Evolutionary conservation across 2,797 vertebrate genomes (phyloP), one percentile per base, ranked within the genome.

Genomic region (Setipinna tenuifilis): DNA sequence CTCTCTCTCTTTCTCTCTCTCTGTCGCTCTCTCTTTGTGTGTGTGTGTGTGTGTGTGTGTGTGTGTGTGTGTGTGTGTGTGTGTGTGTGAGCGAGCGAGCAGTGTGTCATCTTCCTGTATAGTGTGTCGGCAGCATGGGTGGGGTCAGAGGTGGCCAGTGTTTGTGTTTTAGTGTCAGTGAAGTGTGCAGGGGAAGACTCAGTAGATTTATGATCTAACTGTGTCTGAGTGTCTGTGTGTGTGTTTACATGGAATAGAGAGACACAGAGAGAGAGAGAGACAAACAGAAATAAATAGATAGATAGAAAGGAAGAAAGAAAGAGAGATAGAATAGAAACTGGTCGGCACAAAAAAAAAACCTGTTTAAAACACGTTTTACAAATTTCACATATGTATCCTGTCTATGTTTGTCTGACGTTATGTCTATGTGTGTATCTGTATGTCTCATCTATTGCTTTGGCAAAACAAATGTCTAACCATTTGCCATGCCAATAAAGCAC

Each of bases 121-220:
- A 21, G 71, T 78, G 71, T 85, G 86, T 81, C 87, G 86, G 86
- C 85, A 83, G 89, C 88, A 86, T 90, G 83, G 19, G 86, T 28
- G 83, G 88, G 93, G 92, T 93, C 86, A 91, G 89, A 92, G 93
- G 92, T 94, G 68, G 90, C 83, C 25, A 82, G 87, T 92, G 93
- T 94, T 93, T 94, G 93, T 93, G 92, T 94, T 94, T 93, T 92
- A 91, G 91, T 93, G 92, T 93, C 93, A 93, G 89, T 91, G 90
- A 91, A 92, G 93, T 88, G 90, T 83, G 35, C 86, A 62, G 65
- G 88, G 88, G 85, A 86, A 87, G 86, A 85, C 87, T 81, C 86
- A 88, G 89, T 83, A 89, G 87, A 65, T 86, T 90, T 90, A 91
- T 87, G 86, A 88, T 48, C 48, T 78, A 59, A 89, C 88, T 90